Conservation (phyloP, 2,888 invertebrate species). For the Orthosia incerta region DNA sequence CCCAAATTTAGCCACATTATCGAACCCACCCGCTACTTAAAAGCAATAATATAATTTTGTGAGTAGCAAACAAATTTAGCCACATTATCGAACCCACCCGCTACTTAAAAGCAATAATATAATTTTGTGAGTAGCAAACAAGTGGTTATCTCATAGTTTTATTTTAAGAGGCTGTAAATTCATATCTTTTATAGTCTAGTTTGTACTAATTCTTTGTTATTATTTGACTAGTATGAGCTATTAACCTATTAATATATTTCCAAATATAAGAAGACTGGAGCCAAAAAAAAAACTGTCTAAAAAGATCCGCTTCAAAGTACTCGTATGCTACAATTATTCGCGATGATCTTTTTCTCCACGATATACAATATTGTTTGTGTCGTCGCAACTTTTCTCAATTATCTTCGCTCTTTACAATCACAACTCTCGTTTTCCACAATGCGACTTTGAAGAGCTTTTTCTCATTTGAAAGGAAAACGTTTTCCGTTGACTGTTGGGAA, state of each 20-base stretch:
- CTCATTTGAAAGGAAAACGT: background rate
- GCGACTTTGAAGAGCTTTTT: background rate
- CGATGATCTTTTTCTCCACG: background rate
- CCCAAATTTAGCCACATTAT: background rate
- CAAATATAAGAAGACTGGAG: constrained; percentile 5
- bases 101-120: background rate
- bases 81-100: too few relatives aligned
- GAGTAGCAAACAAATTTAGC: too few relatives aligned
- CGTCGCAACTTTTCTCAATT: constrained; percentile 18
- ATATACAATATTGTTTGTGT: constrained; percentile 15
- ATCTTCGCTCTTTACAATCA: background rate
- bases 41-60: too few relatives aligned
- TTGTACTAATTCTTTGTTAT: background rate
- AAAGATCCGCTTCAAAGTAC: constrained; percentile 6
- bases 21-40: background rate
- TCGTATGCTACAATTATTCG: constrained; percentile 19
- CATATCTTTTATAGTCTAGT: too few relatives aligned
- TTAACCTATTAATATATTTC: too few relatives aligned
- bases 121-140: constrained; percentile 1
- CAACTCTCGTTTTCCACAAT: background rate
- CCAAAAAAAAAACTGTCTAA: background rate
- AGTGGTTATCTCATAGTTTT: background rate
- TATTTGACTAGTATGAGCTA: too few relatives aligned
- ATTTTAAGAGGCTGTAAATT: background rate
- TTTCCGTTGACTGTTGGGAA: background rate